Evolutionary conservation across 2,888 invertebrate species (phyloP).

Genomic region (Pemphredon lugubris): DNA sequence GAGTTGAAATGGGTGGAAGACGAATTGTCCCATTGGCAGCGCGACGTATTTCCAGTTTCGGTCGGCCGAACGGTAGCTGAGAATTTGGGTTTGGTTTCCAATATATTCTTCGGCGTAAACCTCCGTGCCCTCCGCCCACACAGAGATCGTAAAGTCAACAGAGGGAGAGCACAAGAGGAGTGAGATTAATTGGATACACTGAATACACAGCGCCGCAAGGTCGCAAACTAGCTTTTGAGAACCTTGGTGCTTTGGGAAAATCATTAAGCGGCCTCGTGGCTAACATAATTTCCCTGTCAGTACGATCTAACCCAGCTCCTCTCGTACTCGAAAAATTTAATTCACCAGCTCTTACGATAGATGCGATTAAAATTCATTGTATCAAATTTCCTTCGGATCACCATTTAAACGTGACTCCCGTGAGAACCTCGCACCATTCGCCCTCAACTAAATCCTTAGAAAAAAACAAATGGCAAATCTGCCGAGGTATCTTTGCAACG

Average conservation of each 20-base stretch:
- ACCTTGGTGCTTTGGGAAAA: background rate
- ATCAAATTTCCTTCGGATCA: no score
- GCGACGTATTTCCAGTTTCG: no score
- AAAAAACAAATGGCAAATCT: conserved; percentile 1
- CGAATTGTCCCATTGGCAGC: no score
- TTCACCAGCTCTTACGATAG: no score
- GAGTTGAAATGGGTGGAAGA: no score
- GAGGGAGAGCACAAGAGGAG: conserved; percentile 51
- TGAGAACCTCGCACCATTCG: no score
- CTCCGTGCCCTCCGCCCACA: conserved; percentile 24
- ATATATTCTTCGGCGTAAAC: conserved; percentile 11
- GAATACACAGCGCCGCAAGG: conserved; percentile 46
- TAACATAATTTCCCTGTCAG: no score
- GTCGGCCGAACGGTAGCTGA: conserved; percentile 17
- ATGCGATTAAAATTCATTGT: no score
- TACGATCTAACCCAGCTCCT: no score
- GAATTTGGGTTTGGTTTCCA: conserved; percentile 18
- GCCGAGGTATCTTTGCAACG: conserved; percentile 8
- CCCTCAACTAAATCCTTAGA: no score
- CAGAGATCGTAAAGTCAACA: conserved; percentile 44
- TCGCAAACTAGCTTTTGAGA: conserved; percentile 30
- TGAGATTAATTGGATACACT: conserved; percentile 62
- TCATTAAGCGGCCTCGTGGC: background rate
- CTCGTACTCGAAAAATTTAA: no score
- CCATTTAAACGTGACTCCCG: no score